These are phyloP conservation scores for Lapara coniferarum DNA, from an alignment of 2,888 invertebrate genomes.

Conservation along the genomic window DNA sequence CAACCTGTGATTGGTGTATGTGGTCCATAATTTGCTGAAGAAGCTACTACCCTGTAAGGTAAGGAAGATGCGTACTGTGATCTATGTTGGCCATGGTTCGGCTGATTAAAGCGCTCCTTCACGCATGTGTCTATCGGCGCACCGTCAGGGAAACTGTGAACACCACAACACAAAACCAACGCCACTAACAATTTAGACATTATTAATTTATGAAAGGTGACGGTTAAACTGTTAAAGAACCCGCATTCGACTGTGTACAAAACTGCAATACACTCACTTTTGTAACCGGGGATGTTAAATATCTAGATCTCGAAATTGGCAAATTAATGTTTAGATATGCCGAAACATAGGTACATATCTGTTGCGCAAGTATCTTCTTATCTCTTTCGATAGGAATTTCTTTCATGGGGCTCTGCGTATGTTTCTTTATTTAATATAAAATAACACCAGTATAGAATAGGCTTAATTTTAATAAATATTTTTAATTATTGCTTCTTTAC, in stretches of 20 bases:
- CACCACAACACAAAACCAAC: conserved; percentile 62
- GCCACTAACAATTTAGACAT: conserved; percentile 63
- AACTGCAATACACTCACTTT: conserved; percentile 67
- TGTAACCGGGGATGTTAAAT: conserved; percentile 75
- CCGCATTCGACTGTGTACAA: conserved; percentile 63
- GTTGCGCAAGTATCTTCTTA: conserved; percentile 47
- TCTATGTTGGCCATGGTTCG: conserved; percentile 89
- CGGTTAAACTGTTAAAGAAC: conserved; percentile 43
- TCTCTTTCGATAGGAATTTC: conserved; percentile 29
- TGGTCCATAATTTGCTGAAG: conserved; percentile 85
- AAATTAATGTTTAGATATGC: conserved; percentile 60
- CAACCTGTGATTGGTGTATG: conserved; percentile 88
- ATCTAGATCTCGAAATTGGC: conserved; percentile 71
- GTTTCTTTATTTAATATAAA: neutral
- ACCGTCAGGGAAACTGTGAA: conserved; percentile 88
- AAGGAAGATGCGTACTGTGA: conserved; percentile 85
- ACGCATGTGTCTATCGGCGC: conserved; percentile 92
- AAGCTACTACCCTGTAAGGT: conserved; percentile 88
- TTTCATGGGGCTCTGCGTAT: conserved; percentile 11
- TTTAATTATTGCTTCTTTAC: neutral
- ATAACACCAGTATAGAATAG: neutral
- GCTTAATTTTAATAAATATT: neutral
- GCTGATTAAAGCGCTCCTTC: conserved; percentile 88
- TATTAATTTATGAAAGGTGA: conserved; percentile 35
- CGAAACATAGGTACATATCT: conserved; percentile 50